Evolutionary conservation across 2,888 invertebrate species (phyloP), one percentile per base, ranked within the genome.

Genomic region (Cacoxenus indagator): DNA sequence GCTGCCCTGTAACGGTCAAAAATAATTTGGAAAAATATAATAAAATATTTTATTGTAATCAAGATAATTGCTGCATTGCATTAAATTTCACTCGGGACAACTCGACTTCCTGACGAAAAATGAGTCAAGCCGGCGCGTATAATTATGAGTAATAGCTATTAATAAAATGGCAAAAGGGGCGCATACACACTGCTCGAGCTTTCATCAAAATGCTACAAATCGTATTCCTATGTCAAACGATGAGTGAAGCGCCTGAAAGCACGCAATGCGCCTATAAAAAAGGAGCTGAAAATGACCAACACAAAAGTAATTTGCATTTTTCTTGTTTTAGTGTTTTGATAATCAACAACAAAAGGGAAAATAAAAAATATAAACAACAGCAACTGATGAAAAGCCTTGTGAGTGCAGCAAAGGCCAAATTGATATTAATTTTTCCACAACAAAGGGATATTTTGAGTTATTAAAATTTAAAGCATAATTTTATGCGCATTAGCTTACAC

Each of bases 121-220:
- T 22, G 57, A n/a, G 22, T 4, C 45, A 29, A 26, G 54, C 4
- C n/a, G n/a, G 57, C 62, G 68, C 71, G 75, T 70, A 66, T 81
- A 76, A 76, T 78, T 83, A 78, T 80, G 80, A 83, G 74, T 82
- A 81, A 83, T 81, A 75, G 82, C 70, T 73, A 75, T 80, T 83
- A 82, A 82, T 78, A 73, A 74, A 82, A 83, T 78, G 80, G 14
- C 27, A 57, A 14, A 43, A 66, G 43, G 57, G 22, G 1, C n/a
- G n/a, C n/a, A n/a, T n/a, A n/a, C n/a, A n/a, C n/a, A n/a, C n/a
- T n/a, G n/a, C n/a, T n/a, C n/a, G n/a, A n/a, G n/a, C n/a, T n/a
- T n/a, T n/a, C 59, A 59, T n/a, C 27, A 2, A 27, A 59, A 27
- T 22, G n/a, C 29, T 29, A 8, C 1, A 14, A 11, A 59, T 22